Conservation (phyloP, 2,888 invertebrate species). For the Heliconius erato region DNA sequence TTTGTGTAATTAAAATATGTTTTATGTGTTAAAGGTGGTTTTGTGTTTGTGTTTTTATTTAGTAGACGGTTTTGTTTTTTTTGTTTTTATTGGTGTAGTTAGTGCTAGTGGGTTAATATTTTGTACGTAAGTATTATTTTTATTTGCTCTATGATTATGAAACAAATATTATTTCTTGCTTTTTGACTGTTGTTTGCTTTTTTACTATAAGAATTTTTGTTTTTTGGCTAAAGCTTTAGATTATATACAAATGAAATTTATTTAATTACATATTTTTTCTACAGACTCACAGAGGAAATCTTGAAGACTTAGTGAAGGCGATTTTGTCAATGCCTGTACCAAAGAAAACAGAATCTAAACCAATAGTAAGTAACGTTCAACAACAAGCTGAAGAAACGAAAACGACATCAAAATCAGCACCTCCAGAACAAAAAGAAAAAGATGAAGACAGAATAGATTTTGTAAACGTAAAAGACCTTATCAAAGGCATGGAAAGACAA, state of each 20-base stretch:
- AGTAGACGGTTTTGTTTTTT: constrained; percentile 28
- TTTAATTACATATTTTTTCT: constrained; percentile 54
- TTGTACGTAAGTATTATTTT: constrained; percentile 53
- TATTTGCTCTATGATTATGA: constrained; percentile 19
- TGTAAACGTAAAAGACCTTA: constrained; percentile 86
- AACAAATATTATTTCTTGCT: constrained; percentile 29
- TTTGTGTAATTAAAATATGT: constrained; percentile 4
- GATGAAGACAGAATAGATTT: constrained; percentile 84
- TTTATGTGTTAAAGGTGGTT: constrained; percentile 36
- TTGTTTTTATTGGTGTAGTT: constrained; percentile 43
- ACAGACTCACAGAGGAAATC: constrained; percentile 86
- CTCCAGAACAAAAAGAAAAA: constrained; percentile 69
- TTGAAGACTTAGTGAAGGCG: constrained; percentile 80
- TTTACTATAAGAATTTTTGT: constrained; percentile 31
- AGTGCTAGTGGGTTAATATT: constrained; percentile 43
- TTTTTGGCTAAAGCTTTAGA: constrained; percentile 22
- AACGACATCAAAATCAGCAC: constrained; percentile 57
- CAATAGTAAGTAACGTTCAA: constrained; percentile 56
- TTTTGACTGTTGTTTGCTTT: constrained; percentile 35
- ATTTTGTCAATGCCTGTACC: constrained; percentile 79
- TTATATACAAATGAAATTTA: constrained; percentile 33
- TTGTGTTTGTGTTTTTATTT: constrained; percentile 41
- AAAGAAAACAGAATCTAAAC: constrained; percentile 71
- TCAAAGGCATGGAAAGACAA: constrained; percentile 87
- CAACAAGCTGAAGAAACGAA: constrained; percentile 69